These are phyloP conservation scores for Exephanes ischioxanthus DNA, from an alignment of 2,888 invertebrate genomes.

Conservation along the genomic window DNA sequence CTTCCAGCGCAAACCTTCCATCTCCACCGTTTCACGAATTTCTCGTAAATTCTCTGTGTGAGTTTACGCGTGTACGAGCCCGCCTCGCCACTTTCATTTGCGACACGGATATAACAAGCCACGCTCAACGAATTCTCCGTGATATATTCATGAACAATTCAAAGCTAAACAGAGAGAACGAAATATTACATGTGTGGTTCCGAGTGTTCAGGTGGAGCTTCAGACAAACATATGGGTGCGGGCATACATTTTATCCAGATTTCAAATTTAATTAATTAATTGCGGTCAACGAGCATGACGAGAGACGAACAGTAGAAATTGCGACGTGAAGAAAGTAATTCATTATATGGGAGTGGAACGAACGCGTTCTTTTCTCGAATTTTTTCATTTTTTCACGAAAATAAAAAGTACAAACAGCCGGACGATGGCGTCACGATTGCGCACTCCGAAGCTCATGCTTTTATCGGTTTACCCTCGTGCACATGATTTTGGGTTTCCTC, in stretches of 20 bases:
- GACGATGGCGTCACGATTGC: background rate
- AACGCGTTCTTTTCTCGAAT: background rate
- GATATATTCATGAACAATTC: conserved; percentile 18
- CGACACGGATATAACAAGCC: conserved; percentile 5
- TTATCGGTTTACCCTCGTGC: background rate
- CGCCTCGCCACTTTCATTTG: conserved; percentile 36
- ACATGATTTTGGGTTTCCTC: too few relatives aligned
- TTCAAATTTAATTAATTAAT: conserved; percentile 26
- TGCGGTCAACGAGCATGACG: background rate
- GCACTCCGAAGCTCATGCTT: background rate
- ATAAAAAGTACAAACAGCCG: background rate
- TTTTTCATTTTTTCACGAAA: background rate
- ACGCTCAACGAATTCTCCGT: background rate
- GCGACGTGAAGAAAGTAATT: conserved; percentile 13
- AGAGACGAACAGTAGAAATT: background rate
- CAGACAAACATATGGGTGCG: background rate
- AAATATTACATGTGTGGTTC: background rate
- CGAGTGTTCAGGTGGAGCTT: background rate
- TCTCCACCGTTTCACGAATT: conserved; percentile 36
- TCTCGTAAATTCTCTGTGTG: background rate
- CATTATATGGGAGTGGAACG: background rate
- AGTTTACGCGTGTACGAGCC: background rate
- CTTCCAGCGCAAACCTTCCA: conserved; percentile 18
- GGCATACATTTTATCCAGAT: background rate
- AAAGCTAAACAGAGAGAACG: background rate